These are phyloP conservation scores for Torymus auratus DNA, from an alignment of 2,888 invertebrate genomes.

Conservation along the genomic window DNA sequence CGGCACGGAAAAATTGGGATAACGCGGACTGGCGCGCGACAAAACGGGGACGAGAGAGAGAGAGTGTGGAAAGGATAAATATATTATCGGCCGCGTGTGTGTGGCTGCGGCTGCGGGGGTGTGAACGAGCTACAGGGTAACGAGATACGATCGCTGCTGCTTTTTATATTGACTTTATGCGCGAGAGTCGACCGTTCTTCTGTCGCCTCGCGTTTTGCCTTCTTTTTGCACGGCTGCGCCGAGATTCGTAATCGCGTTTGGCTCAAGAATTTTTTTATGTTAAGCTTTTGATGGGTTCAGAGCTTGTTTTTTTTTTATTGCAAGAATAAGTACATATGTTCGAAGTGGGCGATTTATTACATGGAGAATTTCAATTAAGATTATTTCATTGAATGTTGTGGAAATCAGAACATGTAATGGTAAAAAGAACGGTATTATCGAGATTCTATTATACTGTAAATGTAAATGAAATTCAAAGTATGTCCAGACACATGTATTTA, in stretches of 20 bases:
- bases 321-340: no score
- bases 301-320: no score
- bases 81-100: slow-evolving; percentile 46
- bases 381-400: no score
- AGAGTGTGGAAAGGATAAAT: slow-evolving; percentile 50
- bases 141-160: slow-evolving; percentile 51
- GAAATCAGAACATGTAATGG: no score
- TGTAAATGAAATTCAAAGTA: no score
- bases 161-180: slow-evolving; percentile 58
- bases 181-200: slow-evolving; percentile 2
- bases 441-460: no score
- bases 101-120: slow-evolving; percentile 5
- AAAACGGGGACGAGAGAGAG: slow-evolving; percentile 20
- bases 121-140: slow-evolving; percentile 41
- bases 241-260: not conserved
- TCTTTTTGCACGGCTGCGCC: not conserved
- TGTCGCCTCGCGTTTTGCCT: slow-evolving; percentile 14
- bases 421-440: no score
- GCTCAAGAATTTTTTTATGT: no score
- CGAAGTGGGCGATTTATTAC: no score
- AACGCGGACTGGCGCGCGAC: slow-evolving; percentile 10
- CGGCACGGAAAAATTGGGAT: slow-evolving; percentile 51
- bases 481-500: no score
- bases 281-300: no score
- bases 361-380: no score